Evolutionary conservation across 2,888 invertebrate genomes (phyloP).

Genomic region (Neocrepidodera transversa): DNA sequence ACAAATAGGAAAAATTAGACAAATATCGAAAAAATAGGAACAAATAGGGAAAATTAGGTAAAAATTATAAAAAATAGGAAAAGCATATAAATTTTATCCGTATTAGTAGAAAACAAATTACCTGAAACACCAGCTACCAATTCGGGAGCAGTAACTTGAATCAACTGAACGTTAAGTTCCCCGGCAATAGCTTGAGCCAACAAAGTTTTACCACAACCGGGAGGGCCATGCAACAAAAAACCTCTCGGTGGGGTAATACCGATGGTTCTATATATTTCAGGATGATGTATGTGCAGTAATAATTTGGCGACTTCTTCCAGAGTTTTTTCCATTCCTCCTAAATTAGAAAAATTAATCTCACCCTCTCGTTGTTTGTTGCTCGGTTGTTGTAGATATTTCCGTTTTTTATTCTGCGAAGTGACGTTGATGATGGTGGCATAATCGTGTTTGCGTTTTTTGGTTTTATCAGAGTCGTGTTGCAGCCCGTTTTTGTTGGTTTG

Average conservation of each 20-base stretch:
- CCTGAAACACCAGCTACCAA: slow-evolving; percentile 88
- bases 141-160: slow-evolving; percentile 91
- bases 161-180: slow-evolving; percentile 81
- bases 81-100: too few relatives aligned
- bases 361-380: slow-evolving; percentile 51
- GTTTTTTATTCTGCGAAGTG: slow-evolving; percentile 58
- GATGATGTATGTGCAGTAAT: slow-evolving; percentile 86
- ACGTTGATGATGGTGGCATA: slow-evolving; percentile 35
- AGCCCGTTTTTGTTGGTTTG: slow-evolving; percentile 52
- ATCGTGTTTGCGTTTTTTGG: slow-evolving; percentile 40
- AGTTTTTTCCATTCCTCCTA: slow-evolving; percentile 82
- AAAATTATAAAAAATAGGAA: too few relatives aligned
- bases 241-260: slow-evolving; percentile 90
- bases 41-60: too few relatives aligned
- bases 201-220: slow-evolving; percentile 91
- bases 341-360: slow-evolving; percentile 69
- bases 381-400: slow-evolving; percentile 19
- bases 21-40: too few relatives aligned
- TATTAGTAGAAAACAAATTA: too few relatives aligned
- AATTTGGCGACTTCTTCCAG: slow-evolving; percentile 62
- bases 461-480: slow-evolving; percentile 48
- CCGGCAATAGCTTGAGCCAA: slow-evolving; percentile 85
- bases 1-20: too few relatives aligned
- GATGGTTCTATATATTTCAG: slow-evolving; percentile 84
- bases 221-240: slow-evolving; percentile 92